Conservation (phyloP, 2,113 vertebrate genomes). For the Bubo bubo region DNA sequence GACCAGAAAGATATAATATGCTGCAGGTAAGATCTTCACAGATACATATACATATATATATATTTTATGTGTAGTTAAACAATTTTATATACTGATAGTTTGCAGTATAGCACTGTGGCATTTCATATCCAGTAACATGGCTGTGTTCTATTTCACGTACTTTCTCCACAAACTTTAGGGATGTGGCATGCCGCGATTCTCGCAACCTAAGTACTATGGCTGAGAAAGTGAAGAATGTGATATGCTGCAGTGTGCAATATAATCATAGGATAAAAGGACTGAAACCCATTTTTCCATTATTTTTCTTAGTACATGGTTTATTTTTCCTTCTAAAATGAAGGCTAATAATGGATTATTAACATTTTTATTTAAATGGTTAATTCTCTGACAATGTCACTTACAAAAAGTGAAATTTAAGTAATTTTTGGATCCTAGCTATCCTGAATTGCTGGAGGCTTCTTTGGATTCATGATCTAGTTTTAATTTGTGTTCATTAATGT, state of each 20-base stretch:
- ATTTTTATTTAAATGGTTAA: neutral
- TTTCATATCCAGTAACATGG: neutral
- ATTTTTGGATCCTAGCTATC: neutral
- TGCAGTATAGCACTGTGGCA: neutral
- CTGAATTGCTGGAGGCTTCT: neutral
- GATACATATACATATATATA: too few relatives aligned
- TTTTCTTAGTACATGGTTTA: neutral
- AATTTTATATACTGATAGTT: neutral
- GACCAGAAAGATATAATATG: neutral
- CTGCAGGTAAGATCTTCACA: neutral
- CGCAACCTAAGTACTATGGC: neutral
- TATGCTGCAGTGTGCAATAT: neutral
- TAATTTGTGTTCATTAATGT: neutral
- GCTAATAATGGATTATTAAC: neutral
- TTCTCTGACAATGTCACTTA: neutral
- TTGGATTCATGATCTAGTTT: neutral
- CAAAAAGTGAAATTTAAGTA: neutral
- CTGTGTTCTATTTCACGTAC: neutral
- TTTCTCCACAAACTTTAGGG: neutral
- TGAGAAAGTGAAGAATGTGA: neutral
- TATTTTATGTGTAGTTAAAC: neutral
- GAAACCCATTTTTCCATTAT: neutral
- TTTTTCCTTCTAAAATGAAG: neutral
- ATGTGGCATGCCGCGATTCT: accelerated
- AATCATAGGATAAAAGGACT: neutral